Base-by-base conservation (phyloP, 23 tunicate genomes). In the Ciona savignyi region DNA sequence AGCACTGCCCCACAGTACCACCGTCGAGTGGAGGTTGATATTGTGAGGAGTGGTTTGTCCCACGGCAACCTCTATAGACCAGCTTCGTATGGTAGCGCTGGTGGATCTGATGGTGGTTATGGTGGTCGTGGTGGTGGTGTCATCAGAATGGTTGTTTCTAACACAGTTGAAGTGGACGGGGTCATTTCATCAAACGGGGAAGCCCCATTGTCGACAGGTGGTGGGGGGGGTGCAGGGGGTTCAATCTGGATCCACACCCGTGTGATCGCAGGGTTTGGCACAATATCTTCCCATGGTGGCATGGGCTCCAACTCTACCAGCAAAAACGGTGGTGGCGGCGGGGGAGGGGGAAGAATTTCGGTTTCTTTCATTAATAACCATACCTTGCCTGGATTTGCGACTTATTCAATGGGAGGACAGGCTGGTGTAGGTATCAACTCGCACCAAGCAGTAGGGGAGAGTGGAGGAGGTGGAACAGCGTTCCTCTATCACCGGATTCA, bases 71-170 rank as follows among this genome's bases (percentile, higher is more conserved):
- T 73, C 28, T 73, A 73, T 33, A 48, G 30, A 30, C 77, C 77
- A 27, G 51, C 66, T 26, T 73, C 77, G 4, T 73, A 73, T 48
- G 77, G 77, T 21, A 73, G 77, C 34, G 49, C 77, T 19, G 77
- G 77, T 9, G 77, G 65, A 19, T 30, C 62, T 4, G 33, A 32
- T 24, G 9, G 51, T 23, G 33, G 33, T 65, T 27, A 26, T 42
- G 77, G 77, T 73, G 77, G 77, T 9, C 32, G 65, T 26, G 77
- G 77, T 49, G 77, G 77, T 11, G 77, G 77, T 48, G 66, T 73
- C 11, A 51, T 73, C 3, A 56, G 66, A 26, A 51, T 73, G 66
- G 29, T 60, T 25, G 77, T 73, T 22, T 27, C 65, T 2, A 2
- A 73, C 65, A 73, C 77, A 4, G 4, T 73, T 24, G 66, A 73